Evolutionary conservation across 1,140 invertebrate species (phyloP), one percentile per base, ranked within the genome.

Genomic region (Phortica variegata): DNA sequence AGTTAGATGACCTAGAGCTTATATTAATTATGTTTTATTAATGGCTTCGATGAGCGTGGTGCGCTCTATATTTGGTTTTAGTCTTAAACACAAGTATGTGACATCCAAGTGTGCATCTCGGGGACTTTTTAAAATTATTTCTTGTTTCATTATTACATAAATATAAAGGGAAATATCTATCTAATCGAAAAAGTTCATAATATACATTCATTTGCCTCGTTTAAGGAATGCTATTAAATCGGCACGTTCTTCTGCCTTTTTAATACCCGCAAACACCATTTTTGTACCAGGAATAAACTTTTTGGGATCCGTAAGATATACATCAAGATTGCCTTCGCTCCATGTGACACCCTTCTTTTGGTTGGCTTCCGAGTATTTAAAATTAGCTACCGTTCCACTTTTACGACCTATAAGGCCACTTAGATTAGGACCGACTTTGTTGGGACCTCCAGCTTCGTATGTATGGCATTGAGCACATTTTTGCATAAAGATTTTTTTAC

Each of bases 341-440:
- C 69, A 73, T 2, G 75, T 55, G 2, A 74, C 75, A 86, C 87
- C 89, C 83, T 93, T 92, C 21, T 78, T 81, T 61, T 88, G 87
- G 72, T 96, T 97, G 6, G 92, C 92, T 37, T 91, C 89, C 0
- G 91, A 90, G 75, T 95, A 96, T 9, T 77, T 52, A 62, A 82
- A 97, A 19, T 90, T 90, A 16, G 85, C 2, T 18, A 88, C 84
- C 58, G 87, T 84, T 16, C 93, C 94, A 36, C 89, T 90, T 78
- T 91, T 92, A 38, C 93, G 83, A 9, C 93, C 93, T 42, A 93
- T 77, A 2, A 97, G 54, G 37, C 93, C 93, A 65, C 86, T 74
- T 6, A 97, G 82, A 78, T 93, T 95, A 1, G 94, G 94, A 17
- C 94, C 94, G 49, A 87, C 86, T 75, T 95, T 96, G 75, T 96